Base-by-base conservation (phyloP, 2,113 vertebrate species). In the Glaucidium brasilianum region DNA sequence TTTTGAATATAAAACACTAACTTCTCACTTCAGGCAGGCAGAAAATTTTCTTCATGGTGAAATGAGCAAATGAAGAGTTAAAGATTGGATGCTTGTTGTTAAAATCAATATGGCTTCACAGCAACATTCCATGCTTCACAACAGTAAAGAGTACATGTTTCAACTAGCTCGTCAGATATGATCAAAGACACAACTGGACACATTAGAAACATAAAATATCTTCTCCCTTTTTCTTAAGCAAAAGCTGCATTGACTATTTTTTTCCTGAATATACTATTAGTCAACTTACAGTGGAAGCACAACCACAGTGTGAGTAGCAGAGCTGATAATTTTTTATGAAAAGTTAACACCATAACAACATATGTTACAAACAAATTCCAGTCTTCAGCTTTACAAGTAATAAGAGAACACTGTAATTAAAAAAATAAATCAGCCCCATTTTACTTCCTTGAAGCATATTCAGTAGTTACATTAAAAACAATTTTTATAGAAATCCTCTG, bases 251-350 rank as follows among this genome's bases (percentile, higher is more conserved):
- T 76, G 73, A 30, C 14, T 82, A 2, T 62, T 81, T 91, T 89
- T 86, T 62, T 50, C 60, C 77, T 59, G 8, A 13, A 59, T 43
- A 68, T 12, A 27, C 55, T 76, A 35, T 91, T 71, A 92, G 49
- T 21, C 83, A 90, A 41, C 43, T 90, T 85, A 77, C 27, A 90
- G 89, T 77, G 67, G 68, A 97, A 96, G 56, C 53, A 96, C 56
- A 92, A 93, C 67, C 67, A 94, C 84, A 93, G 59, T 50, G 60
- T 49, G 47, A 95, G 80, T 47, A 92, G 91, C 75, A 94, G 76
- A 96, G 85, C 89, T 85, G 60, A 41, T 63, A 96, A 95, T 41
- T 93, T 93, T 96, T 93, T 94, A 94, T 84, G 69, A 84, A 93
- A 95, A 92, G 82, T 95, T 86, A 94, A 93, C 77, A 91, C 68